Base-by-base conservation (phyloP, 2,888 invertebrate species). In the Proisotoma minuta region DNA sequence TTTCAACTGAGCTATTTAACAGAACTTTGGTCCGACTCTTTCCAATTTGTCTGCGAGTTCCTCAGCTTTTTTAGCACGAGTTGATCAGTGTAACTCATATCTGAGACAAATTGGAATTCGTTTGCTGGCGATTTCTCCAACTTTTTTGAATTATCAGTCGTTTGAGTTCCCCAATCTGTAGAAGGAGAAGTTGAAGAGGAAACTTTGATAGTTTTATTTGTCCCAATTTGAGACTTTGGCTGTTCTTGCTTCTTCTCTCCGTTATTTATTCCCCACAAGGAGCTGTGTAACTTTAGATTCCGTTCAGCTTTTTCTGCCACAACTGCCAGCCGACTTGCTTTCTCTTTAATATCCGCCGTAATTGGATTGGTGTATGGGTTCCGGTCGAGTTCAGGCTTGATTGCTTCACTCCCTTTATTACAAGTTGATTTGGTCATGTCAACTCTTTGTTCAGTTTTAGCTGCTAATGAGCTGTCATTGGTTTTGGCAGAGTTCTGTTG, bases 21-120 rank as follows among this genome's bases (percentile, higher is more conserved):
- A n/a, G n/a, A n/a, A n/a, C n/a, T n/a, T n/a, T n/a, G n/a, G n/a
- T n/a, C n/a, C n/a, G n/a, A n/a, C n/a, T 34, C 34, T 10, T 12
- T 34, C 47, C 47, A 47, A 8, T 8, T 10, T 5, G 47, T 5
- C 47, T 47, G 5, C 47, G n/a, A 18, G 5, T 18, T 18, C 20
- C 47, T 47, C 47, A 47, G 47, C 20, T 47, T 47, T 18, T 47
- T 47, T 5, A 47, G 47, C 10, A 47, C n/a, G 5, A 47, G 20
- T 47, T 47, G 47, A 47, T 47, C 47, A 5, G 47, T 47, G 47
- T 47, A 47, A 47, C 47, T 47, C 47, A 47, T 47, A 18, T 47
- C 47, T 47, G 10, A n/a, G 5, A 47, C 47, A 47, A 47, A 47
- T 18, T 47, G 10, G n/a, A 47, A 47, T 5, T 47, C 20, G 5